A percentile compares a stretch with the other conserved stretches of the same genome.
Conservation (phyloP, 2,888 invertebrate genomes). For the Geophilus truncorum region DNA sequence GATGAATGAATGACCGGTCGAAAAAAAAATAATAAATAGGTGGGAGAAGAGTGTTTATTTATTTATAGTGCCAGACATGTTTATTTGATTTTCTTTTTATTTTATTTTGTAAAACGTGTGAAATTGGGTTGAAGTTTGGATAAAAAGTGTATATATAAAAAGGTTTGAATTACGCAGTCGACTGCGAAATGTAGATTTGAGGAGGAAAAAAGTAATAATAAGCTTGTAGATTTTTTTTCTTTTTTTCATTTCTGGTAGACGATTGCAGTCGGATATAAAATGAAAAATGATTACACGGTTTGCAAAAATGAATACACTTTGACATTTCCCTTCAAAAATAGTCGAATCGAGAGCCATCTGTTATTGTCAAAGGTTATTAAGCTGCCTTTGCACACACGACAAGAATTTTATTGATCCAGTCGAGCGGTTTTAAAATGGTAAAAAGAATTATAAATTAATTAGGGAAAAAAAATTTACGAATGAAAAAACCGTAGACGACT, state of each 20-base stretch:
- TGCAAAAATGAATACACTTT: not conserved
- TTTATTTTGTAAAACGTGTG: not conserved
- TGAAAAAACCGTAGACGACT: not conserved
- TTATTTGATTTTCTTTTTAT: not conserved
- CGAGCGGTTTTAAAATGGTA: not conserved
- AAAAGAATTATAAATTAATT: not conserved
- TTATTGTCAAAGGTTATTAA: slow-evolving; percentile 12
- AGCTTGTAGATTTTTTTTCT: not conserved
- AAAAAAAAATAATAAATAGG: not conserved
- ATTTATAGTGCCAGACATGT: too few relatives aligned
- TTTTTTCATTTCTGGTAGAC: not conserved
- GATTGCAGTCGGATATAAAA: not conserved
- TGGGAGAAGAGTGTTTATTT: not conserved
- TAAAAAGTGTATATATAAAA: not conserved
- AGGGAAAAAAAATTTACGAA: too few relatives aligned
- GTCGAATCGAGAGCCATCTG: slow-evolving; percentile 8
- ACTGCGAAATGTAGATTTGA: not conserved
- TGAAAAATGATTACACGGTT: not conserved
- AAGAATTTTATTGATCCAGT: not conserved
- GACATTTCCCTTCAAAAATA: not conserved
- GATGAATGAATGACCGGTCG: too few relatives aligned
- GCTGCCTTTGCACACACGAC: not conserved
- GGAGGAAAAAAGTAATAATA: not conserved
- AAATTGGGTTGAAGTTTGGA: not conserved
- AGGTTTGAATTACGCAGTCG: not conserved